These are phyloP conservation scores for Eupithecia vulgata DNA, from an alignment of 2,888 invertebrate genomes.

Conservation along the genomic window DNA sequence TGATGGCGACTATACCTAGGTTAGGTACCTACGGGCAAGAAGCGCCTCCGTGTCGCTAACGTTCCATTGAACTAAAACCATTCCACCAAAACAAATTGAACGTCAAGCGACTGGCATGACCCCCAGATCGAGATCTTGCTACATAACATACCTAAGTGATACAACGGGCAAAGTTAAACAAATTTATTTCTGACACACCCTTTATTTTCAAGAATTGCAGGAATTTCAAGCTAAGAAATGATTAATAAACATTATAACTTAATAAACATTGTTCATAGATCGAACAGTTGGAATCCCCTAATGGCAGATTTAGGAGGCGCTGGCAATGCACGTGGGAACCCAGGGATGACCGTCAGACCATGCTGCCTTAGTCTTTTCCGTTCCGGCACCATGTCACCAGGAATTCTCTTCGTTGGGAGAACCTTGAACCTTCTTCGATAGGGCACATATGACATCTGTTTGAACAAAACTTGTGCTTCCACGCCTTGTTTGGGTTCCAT, in stretches of 20 bases:
- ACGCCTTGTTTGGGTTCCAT: conserved; percentile 69
- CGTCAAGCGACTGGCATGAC: too few relatives aligned
- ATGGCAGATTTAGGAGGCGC: conserved; percentile 63
- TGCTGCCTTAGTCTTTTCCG: conserved; percentile 66
- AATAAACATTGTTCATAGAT: conserved; percentile 43
- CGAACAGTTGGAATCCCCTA: conserved; percentile 71
- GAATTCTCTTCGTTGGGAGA: conserved; percentile 63
- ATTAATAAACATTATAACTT: too few relatives aligned
- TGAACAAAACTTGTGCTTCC: conserved; percentile 71
- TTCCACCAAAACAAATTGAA: too few relatives aligned
- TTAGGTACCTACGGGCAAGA: too few relatives aligned
- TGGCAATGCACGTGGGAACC: conserved; percentile 63
- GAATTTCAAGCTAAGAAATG: neutral
- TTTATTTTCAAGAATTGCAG: too few relatives aligned
- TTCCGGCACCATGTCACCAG: conserved; percentile 55
- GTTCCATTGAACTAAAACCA: too few relatives aligned
- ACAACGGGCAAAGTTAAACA: neutral
- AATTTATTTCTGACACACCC: neutral
- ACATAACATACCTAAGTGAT: too few relatives aligned
- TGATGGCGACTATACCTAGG: too few relatives aligned
- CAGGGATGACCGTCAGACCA: conserved; percentile 72
- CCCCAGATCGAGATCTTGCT: too few relatives aligned
- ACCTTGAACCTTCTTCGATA: conserved; percentile 70
- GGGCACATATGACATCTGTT: conserved; percentile 74
- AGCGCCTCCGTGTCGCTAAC: too few relatives aligned